A percentile compares a stretch with the other conserved stretches of the same genome.
Evolutionary conservation across 2,797 vertebrate species (phyloP).

Genomic region (Lateolabrax maculatus): DNA sequence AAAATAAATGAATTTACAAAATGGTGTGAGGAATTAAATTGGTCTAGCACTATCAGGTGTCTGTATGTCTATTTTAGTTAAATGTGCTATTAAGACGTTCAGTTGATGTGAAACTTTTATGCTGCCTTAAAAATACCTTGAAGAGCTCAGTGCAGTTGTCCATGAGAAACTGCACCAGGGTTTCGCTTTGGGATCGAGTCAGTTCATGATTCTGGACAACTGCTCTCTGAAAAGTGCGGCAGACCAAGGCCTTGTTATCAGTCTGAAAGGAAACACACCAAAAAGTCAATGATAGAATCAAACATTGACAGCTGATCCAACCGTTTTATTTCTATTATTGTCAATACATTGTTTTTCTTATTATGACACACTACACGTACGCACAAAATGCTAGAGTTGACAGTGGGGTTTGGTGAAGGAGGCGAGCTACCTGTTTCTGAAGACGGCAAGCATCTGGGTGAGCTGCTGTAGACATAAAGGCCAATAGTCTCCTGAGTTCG

Average conservation of each 20-base stretch:
- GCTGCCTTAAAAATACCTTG: slow-evolving; percentile 85
- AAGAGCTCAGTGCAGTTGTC: slow-evolving; percentile 86
- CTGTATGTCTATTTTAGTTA: background rate
- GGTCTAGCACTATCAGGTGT: background rate
- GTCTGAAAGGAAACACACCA: slow-evolving; percentile 72
- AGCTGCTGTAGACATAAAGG: slow-evolving; percentile 84
- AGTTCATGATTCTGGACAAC: slow-evolving; percentile 85
- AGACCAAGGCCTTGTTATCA: slow-evolving; percentile 85
- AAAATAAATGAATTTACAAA: background rate
- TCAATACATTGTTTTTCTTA: background rate
- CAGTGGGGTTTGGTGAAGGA: background rate
- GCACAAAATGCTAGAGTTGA: background rate
- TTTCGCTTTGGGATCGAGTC: slow-evolving; percentile 82
- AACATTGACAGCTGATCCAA: background rate
- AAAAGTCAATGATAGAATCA: background rate
- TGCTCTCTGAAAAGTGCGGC: slow-evolving; percentile 88
- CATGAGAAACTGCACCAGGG: slow-evolving; percentile 87
- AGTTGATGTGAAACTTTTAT: background rate
- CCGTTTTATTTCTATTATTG: background rate
- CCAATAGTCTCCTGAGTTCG: slow-evolving; percentile 86
- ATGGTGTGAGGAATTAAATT: background rate
- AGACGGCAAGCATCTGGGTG: slow-evolving; percentile 81
- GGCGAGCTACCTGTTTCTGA: slow-evolving; percentile 85
- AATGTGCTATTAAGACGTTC: background rate
- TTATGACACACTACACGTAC: background rate